A percentile compares a stretch with the other conserved stretches of the same genome.
Evolutionary conservation across 2,113 vertebrate species (phyloP).

Genomic region (Nothoprocta pentlandii): DNA sequence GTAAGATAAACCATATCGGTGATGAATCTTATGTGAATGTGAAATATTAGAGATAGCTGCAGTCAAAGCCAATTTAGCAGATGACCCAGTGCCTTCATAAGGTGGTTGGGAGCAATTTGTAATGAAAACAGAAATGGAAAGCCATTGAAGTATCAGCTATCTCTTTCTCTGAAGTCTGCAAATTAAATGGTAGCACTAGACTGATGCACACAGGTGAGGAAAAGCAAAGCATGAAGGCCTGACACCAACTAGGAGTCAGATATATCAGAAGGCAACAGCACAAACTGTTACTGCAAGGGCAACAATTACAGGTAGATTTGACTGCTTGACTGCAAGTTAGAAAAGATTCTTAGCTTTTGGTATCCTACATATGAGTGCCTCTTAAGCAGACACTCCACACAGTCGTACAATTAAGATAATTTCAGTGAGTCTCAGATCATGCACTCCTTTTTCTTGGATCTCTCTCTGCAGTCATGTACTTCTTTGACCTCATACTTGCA

Average conservation of each 20-base stretch:
- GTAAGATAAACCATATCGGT: not conserved
- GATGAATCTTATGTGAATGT: not conserved
- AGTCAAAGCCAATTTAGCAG: not conserved
- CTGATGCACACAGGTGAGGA: not conserved
- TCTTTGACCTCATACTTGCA: not conserved
- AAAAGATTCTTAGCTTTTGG: not conserved
- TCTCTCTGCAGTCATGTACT: fast-evolving
- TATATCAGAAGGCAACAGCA: not conserved
- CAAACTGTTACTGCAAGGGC: not conserved
- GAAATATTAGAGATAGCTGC: not conserved
- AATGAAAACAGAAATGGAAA: not conserved
- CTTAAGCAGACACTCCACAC: not conserved
- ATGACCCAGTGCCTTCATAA: not conserved
- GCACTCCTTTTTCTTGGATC: not conserved
- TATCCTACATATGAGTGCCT: not conserved
- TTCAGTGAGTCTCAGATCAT: not conserved
- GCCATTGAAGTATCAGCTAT: not conserved
- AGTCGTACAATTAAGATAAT: not conserved
- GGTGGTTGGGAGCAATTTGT: fast-evolving
- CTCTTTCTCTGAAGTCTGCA: not conserved
- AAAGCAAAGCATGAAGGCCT: not conserved
- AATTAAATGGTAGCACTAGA: fast-evolving
- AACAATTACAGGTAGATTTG: not conserved
- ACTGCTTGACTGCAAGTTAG: not conserved
- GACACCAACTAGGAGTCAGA: not conserved